Conservation (phyloP, 1,140 invertebrate species). For the Bombus ignitus region DNA sequence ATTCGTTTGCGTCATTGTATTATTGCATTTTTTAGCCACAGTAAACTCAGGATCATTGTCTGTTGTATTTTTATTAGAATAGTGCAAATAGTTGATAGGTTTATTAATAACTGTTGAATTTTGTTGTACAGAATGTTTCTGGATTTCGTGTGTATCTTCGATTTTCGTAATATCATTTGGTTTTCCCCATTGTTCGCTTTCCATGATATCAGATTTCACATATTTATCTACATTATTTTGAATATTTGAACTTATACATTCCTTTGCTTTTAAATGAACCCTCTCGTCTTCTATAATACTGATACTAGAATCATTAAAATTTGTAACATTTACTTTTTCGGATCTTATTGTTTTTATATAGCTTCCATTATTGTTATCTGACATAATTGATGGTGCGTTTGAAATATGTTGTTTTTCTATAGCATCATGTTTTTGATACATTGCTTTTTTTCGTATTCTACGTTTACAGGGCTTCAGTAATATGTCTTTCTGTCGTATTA, state of each 20-base stretch:
- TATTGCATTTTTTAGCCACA: no score
- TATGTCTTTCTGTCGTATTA: conserved; percentile 37
- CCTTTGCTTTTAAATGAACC: background rate
- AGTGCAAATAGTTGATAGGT: background rate
- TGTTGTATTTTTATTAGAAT: background rate
- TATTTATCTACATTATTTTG: background rate
- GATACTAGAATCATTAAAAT: conserved; percentile 55
- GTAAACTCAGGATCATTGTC: background rate
- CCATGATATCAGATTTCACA: background rate
- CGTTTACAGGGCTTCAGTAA: conserved; percentile 10
- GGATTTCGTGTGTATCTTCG: background rate
- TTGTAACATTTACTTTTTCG: background rate
- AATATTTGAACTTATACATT: background rate
- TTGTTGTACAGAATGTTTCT: background rate
- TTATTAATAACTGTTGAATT: background rate
- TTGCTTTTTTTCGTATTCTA: conserved; percentile 18
- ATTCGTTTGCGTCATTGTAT: background rate
- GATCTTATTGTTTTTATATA: background rate
- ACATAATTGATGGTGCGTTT: background rate
- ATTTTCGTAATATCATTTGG: background rate
- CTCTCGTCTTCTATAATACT: conserved; percentile 62
- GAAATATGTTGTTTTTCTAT: background rate
- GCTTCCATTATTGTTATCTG: background rate
- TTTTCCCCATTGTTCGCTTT: background rate
- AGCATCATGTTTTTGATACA: background rate